phyloP scores from a whole-genome alignment of 1,140 invertebrate species.

The Cyphomyrmex costatus region DNA sequence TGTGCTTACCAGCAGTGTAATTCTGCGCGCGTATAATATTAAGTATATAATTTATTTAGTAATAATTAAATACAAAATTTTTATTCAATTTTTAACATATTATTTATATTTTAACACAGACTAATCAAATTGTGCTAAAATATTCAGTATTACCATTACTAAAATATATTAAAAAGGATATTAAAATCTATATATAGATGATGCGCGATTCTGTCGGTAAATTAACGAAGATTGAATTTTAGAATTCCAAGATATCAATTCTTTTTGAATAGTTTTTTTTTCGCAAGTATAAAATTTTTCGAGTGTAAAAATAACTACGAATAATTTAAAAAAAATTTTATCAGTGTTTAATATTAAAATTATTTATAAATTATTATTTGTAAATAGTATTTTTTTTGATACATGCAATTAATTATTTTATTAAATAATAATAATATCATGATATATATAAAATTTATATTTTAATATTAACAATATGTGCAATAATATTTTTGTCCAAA shows the following conservation, averaged over 20 bases:
- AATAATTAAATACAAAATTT: not conserved
- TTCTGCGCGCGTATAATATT: not conserved
- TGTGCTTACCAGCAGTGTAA: not conserved
- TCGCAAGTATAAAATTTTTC: not conserved
- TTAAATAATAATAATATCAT: not conserved
- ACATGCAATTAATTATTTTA: slow-evolving; percentile 10
- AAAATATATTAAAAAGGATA: not conserved
- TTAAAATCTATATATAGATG: not conserved
- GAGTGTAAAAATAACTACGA: not conserved
- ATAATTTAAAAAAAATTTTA: not conserved
- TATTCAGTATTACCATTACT: not conserved
- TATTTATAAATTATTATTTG: too few species aligned
- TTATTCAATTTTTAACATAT: not conserved
- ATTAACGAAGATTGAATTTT: slow-evolving; percentile 1
- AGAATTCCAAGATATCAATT: not conserved
- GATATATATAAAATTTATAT: not conserved
- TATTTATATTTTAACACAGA: not conserved
- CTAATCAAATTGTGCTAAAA: not conserved
- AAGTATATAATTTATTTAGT: not conserved
- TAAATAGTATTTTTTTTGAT: not conserved
- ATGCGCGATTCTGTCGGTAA: slow-evolving; percentile 2
- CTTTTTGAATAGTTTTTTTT: not conserved
- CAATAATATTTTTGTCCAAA: not conserved
- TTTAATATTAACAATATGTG: not conserved
- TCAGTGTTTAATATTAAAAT: not conserved